Evolutionary conservation across 2,888 invertebrate genomes (phyloP), one percentile per base, ranked within the genome.

Genomic region (Leucoptera coffeella): DNA sequence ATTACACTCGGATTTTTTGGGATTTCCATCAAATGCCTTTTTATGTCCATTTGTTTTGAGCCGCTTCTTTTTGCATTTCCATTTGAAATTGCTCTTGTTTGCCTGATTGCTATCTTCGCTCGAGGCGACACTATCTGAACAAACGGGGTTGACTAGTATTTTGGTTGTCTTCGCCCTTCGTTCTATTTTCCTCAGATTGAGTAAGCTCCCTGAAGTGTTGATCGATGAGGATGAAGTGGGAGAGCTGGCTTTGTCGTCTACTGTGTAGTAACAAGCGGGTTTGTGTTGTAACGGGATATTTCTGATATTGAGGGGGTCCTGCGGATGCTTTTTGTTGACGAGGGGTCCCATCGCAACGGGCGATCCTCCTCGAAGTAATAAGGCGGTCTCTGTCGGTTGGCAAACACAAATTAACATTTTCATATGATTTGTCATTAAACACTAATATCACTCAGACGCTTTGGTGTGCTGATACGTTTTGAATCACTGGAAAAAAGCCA

Each of bases 391-490:
- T 38, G 73, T 61, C 33, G 78, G 78, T 49, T 79, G 79, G 51
- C 79, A 80, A 39, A 79, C 78, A 61, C 79, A 80, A 45, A 78
- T 78, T 64, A 80, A 62, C 80, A 80, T 80, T 57, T 62, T 73
- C 38, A 51, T 46, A 36, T 32, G n/a, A n/a, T n/a, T n/a, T 31
- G 40, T 52, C 58, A 54, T 51, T 42, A 51, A 48, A 37, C 36
- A 49, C 49, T 53, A 46, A 42, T 52, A 51, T 51, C 50, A 56
- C 50, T 53, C 38, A 47, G 50, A 58, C 54, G 29, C 40, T 42
- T 52, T 51, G 47, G 40, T 53, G 45, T 40, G n/a, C n/a, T n/a
- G n/a, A n/a, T n/a, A n/a, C n/a, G n/a, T n/a, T n/a, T n/a, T n/a
- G n/a, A n/a, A n/a, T n/a, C n/a, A n/a, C n/a, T n/a, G n/a, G n/a